Evolutionary conservation across 2,888 invertebrate species (phyloP), one percentile per base, ranked within the genome.

Genomic region (Rotaria sp.): DNA sequence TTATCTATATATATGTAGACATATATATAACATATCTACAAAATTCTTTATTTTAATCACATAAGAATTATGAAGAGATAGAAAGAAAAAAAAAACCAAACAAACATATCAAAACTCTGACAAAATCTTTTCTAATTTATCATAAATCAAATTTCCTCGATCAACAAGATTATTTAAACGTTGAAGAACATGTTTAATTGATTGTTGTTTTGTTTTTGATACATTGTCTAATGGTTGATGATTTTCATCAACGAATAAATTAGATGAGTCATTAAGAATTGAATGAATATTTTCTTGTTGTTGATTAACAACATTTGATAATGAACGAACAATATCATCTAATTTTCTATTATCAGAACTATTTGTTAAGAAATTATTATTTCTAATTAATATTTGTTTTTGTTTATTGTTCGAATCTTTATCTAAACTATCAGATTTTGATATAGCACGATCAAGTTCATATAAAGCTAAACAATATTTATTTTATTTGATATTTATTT

Each of bases 71-170:
- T 84, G 48, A 67, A 87, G 84, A 85, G 7, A 52, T 52, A 67
- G 5, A 30, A 67, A 30, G 5, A 30, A n/a, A 13, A 15, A 90
- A 90, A 88, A 89, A n/a, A n/a, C n/a, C n/a, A n/a, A n/a, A n/a
- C n/a, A n/a, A n/a, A n/a, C n/a, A 90, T 2, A 90, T 2, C 24
- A 90, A 88, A 89, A 92, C 92, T 24, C 89, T 87, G n/a, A 94
- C 87, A 91, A 96, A 96, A 92, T 96, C 96, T 3, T 92, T 90
- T 91, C 95, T 26, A 35, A 1, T n/a, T 21, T 41, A 80, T 45
- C 80, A 45, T 45, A 80, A n/a, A 80, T 80, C 5, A 45, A n/a
- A 45, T 80, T 45, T 4, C 80, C 80, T 45, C 80, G 80, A 45
- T 45, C 80, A 80, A 80, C 45, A 15, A 80, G 80, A 45, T 11